A percentile compares a stretch with the other conserved stretches of the same genome.
Evolutionary conservation across 2,888 invertebrate species (phyloP).

Genomic region (Chrysolina haemoptera): DNA sequence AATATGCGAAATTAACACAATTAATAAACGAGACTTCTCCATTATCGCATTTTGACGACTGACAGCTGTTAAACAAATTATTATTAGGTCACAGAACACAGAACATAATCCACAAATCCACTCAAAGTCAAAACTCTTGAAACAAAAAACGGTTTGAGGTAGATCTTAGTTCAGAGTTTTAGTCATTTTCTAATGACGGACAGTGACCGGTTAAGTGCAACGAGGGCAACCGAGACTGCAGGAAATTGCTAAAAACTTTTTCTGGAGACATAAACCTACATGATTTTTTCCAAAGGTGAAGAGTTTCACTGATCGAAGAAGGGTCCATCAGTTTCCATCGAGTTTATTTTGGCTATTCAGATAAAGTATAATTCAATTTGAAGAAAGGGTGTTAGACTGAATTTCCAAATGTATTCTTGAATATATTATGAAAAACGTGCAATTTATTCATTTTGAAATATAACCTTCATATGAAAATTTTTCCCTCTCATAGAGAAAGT

Average conservation of each 20-base stretch:
- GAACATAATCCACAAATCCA: not conserved
- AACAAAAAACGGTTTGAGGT: constrained; percentile 14
- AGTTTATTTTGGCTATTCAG: no score
- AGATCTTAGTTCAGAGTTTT: constrained; percentile 13
- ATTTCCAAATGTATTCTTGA: no score
- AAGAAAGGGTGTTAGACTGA: no score
- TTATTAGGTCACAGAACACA: constrained; percentile 25
- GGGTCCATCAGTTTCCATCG: no score
- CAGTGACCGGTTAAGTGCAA: not conserved
- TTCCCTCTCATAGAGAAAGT: no score
- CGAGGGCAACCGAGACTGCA: not conserved
- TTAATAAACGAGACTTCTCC: constrained; percentile 66
- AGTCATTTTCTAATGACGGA: not conserved
- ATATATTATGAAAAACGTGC: no score
- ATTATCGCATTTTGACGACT: constrained; percentile 69
- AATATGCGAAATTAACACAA: constrained; percentile 66
- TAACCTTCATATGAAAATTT: no score
- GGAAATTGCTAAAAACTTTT: not conserved
- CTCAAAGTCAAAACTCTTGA: not conserved
- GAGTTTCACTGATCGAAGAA: no score
- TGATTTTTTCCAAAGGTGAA: no score
- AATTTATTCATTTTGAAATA: no score
- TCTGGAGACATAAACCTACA: no score
- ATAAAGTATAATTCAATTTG: no score
- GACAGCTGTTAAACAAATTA: constrained; percentile 62